A percentile compares a stretch with the other conserved stretches of the same genome.
phyloP scores from a whole-genome alignment of 2,113 vertebrate genomes.

The Malurus cyaneus region DNA sequence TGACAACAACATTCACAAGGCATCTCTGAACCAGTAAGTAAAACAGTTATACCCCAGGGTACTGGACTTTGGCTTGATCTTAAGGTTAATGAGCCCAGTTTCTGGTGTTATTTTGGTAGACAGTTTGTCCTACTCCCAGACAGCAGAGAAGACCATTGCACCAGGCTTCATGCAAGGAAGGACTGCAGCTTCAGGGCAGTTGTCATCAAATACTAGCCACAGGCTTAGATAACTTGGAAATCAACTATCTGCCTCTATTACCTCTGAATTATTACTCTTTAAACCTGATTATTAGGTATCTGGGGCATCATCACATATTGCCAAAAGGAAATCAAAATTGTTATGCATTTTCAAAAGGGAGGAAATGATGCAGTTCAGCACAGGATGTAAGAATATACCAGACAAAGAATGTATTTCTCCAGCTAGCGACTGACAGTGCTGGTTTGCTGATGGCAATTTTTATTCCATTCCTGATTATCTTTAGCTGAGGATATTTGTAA shows the following conservation, averaged over 20 bases:
- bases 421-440: neutral
- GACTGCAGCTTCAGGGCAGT: neutral
- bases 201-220: neutral
- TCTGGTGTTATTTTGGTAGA: neutral
- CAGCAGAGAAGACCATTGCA: neutral
- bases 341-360: neutral
- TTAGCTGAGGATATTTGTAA: neutral
- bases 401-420: neutral
- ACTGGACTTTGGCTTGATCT: neutral
- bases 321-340: neutral
- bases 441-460: neutral
- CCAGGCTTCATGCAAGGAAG: neutral
- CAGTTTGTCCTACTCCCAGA: neutral
- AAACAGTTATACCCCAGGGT: neutral
- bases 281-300: neutral
- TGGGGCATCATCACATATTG: accelerated
- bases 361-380: neutral
- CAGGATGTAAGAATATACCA: neutral
- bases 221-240: neutral
- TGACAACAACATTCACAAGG: neutral
- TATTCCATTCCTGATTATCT: neutral
- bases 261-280: neutral
- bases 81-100: neutral
- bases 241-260: neutral
- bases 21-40: neutral